Evolutionary conservation across 1,140 invertebrate species (phyloP).

Genomic region (Drosophila setifemur): DNA sequence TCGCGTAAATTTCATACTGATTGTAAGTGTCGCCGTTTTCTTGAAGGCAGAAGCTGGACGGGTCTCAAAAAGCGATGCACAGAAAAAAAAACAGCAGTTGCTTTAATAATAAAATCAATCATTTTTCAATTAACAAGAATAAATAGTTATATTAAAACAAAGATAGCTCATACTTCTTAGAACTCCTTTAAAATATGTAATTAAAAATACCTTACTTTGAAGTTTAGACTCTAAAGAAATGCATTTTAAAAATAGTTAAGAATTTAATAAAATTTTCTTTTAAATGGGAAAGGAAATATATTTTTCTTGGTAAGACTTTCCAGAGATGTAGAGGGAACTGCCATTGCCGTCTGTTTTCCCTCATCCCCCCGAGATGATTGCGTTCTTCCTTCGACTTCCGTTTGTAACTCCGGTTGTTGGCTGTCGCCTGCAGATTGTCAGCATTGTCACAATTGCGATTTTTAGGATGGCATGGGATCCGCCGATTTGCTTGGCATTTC

Average conservation of each 20-base stretch:
- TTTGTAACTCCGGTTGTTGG: constrained; percentile 15
- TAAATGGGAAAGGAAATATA: too few species aligned
- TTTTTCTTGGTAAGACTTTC: not conserved
- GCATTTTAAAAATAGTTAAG: too few species aligned
- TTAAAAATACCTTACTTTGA: not conserved
- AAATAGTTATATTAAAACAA: too few species aligned
- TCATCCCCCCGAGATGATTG: constrained; percentile 31
- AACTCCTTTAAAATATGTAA: too few species aligned
- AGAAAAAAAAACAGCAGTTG: too few species aligned
- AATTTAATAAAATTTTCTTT: too few species aligned
- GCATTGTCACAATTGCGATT: constrained; percentile 76
- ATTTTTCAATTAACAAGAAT: too few species aligned
- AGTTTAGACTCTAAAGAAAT: too few species aligned
- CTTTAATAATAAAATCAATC: too few species aligned
- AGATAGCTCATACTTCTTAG: too few species aligned
- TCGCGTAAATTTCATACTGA: constrained; percentile 79
- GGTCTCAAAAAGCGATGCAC: not conserved
- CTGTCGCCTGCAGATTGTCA: constrained; percentile 79
- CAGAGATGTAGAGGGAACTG: constrained; percentile 27
- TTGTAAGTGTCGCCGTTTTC: constrained; percentile 76
- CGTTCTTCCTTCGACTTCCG: constrained; percentile 5
- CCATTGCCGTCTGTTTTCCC: constrained; percentile 56
- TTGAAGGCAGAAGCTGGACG: constrained; percentile 32
- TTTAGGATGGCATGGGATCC: constrained; percentile 40
- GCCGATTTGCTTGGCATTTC: constrained; percentile 72